Percentiles rank a stretch among this genome's conserved stretches.
These are phyloP conservation scores for Sitta carolinensis DNA, from an alignment of 2,797 vertebrate species.

Conservation along the genomic window DNA sequence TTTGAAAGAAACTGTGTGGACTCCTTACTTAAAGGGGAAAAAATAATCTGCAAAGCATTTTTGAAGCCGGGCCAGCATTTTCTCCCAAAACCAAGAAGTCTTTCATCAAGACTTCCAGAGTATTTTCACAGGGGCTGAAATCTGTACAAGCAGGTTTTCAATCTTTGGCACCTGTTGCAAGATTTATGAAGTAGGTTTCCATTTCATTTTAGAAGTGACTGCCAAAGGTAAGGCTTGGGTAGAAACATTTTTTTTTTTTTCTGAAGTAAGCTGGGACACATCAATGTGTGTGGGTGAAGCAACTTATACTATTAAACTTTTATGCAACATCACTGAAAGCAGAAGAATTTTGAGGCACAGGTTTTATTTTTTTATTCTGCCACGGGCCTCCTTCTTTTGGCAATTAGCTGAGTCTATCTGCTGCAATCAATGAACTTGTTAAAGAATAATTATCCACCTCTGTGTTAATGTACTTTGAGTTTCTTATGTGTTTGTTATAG, in stretches of 20 bases:
- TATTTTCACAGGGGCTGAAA: not conserved
- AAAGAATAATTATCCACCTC: constrained; percentile 16
- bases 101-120: not conserved
- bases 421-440: not conserved
- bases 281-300: not conserved
- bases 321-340: not conserved
- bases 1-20: not conserved
- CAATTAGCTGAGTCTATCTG: not conserved
- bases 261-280: not conserved
- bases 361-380: not conserved
- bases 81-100: not conserved
- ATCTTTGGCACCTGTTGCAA: not conserved
- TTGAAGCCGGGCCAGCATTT: not conserved
- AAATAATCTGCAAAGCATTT: not conserved
- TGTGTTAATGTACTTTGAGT: not conserved
- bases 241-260: not conserved
- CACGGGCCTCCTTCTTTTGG: not conserved
- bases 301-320: not conserved
- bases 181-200: not conserved
- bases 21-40: fast-evolving
- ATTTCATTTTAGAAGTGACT: not conserved
- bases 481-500: not conserved
- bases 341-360: not conserved
- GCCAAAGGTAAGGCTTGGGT: not conserved
- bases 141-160: not conserved